phyloP scores from a whole-genome alignment of 2,888 invertebrate species.

The Rhamnusium bicolor region DNA sequence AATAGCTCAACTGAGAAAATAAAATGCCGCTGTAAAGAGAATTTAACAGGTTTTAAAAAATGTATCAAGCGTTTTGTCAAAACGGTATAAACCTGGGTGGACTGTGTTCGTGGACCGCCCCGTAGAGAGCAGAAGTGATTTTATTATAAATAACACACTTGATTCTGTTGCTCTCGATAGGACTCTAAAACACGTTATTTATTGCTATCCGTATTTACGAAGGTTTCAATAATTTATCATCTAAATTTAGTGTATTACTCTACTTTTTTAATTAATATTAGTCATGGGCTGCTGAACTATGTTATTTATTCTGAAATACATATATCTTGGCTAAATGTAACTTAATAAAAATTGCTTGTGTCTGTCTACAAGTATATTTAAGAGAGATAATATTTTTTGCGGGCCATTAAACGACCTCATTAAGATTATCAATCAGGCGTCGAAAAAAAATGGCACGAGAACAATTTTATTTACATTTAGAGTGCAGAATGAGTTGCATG shows the following conservation, averaged over 20 bases:
- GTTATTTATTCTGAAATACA: background rate
- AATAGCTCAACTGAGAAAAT: too few species aligned
- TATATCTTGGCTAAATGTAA: background rate
- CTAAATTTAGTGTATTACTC: constrained; percentile 16
- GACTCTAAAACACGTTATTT: background rate
- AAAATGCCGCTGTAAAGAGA: too few species aligned
- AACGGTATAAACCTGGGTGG: too few species aligned
- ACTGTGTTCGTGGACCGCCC: too few species aligned
- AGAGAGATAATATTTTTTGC: background rate
- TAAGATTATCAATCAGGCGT: background rate
- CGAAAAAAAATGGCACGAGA: background rate
- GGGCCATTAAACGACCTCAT: background rate
- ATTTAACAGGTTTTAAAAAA: too few species aligned
- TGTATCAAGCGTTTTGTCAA: too few species aligned
- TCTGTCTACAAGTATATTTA: background rate
- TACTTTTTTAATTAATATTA: constrained; percentile 13
- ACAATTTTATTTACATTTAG: too few species aligned
- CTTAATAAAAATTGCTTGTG: background rate
- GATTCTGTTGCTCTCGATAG: background rate
- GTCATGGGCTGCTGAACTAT: background rate
- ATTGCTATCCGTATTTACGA: background rate
- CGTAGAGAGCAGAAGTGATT: background rate
- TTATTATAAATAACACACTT: background rate
- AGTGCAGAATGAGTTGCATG: background rate
- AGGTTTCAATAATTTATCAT: background rate